Conservation (phyloP, 2,113 vertebrate species). For the Eupsittula cactorum region DNA sequence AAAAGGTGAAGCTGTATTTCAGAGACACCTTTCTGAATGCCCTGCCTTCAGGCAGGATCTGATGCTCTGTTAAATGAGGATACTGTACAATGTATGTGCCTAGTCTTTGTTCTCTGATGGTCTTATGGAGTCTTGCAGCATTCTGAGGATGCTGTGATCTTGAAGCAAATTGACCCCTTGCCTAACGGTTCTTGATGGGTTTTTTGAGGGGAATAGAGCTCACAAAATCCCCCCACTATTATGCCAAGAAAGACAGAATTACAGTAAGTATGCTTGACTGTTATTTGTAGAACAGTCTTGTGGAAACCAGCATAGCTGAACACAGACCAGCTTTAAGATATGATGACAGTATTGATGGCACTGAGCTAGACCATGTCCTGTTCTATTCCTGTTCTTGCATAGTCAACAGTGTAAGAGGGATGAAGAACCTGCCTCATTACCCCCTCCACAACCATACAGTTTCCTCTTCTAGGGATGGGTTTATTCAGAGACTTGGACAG, state of each 20-base stretch:
- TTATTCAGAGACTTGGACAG: background rate
- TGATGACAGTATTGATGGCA: background rate
- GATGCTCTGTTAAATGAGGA: background rate
- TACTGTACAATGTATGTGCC: accelerated
- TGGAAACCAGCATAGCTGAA: background rate
- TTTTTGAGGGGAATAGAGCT: background rate
- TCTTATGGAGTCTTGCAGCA: background rate
- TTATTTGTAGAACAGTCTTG: background rate
- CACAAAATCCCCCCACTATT: background rate
- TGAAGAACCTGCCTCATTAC: background rate
- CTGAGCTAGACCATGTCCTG: background rate
- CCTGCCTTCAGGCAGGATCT: background rate
- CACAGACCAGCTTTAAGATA: background rate
- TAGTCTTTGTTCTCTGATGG: background rate
- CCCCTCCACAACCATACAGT: background rate
- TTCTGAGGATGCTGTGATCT: background rate
- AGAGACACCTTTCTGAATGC: background rate
- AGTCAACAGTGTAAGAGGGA: background rate
- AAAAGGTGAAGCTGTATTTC: background rate
- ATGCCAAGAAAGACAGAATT: background rate
- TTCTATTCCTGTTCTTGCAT: background rate
- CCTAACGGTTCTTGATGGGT: background rate
- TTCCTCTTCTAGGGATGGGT: background rate
- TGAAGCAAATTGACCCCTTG: background rate
- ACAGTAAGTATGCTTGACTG: background rate